Evolutionary conservation across 1,140 invertebrate species (phyloP).

Genomic region (Bombus sylvicola): DNA sequence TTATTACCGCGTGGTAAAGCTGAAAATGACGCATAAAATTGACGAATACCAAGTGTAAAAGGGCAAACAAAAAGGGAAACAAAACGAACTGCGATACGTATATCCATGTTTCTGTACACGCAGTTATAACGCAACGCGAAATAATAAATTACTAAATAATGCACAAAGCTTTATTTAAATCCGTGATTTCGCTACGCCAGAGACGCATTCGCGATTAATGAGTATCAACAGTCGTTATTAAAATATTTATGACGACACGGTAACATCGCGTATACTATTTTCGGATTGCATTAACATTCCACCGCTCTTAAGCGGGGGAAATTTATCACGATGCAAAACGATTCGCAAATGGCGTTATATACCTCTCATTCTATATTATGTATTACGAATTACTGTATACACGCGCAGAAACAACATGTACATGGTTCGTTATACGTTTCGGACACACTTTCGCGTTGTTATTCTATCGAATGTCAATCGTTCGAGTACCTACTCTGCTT

Average conservation of each 20-base stretch:
- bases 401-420: too few species aligned
- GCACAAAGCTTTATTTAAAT: slow-evolving; percentile 14
- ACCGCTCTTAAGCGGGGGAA: not conserved
- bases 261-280: slow-evolving; percentile 22
- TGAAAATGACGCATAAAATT: slow-evolving; percentile 2
- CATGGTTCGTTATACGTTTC: not conserved
- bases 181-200: not conserved
- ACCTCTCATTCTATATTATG: not conserved
- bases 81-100: not conserved
- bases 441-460: too few species aligned
- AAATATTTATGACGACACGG: slow-evolving; percentile 36
- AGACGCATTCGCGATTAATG: slow-evolving; percentile 27
- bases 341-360: slow-evolving; percentile 13
- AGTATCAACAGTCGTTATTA: slow-evolving; percentile 44
- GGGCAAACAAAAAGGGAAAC: too few species aligned
- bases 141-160: slow-evolving; percentile 18
- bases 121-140: too few species aligned
- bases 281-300: slow-evolving; percentile 46
- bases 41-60: not conserved
- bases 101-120: not conserved
- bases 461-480: too few species aligned
- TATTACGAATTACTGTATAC: too few species aligned
- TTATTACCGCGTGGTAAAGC: not conserved
- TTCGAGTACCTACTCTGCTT: too few species aligned
- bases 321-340: slow-evolving; percentile 31